Evolutionary conservation across 1,140 invertebrate genomes (phyloP), one percentile per base, ranked within the genome.

Genomic region (Drosophila busckii): DNA sequence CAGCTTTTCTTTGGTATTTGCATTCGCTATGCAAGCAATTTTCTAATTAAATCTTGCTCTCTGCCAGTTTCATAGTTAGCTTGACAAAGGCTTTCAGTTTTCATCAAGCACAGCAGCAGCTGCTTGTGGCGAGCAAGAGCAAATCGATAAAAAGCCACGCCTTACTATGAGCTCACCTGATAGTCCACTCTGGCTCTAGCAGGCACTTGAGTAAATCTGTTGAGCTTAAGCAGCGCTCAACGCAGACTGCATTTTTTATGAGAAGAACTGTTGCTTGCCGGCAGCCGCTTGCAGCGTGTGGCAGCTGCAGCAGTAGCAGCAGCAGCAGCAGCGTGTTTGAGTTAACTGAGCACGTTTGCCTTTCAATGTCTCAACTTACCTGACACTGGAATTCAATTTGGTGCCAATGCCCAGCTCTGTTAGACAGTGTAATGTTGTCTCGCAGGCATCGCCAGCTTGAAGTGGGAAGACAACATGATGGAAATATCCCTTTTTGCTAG

Each of bases 381-480:
- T 93, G 20, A 93, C 92, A 61, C 92, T 90, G 35, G 92, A 93
- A 88, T 92, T 92, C 85, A 90, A 91, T 80, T 90, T 89, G 10
- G 90, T 89, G 25, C 92, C 92, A 60, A 93, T 92, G 13, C 92
- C 92, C 65, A 93, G 88, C 83, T 93, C 90, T 1, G 92, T 92
- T 28, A 93, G 88, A 66, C 91, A 93, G 68, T 93, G 92, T 35
- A 93, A 86, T 73, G 92, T 91, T 32, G 92, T 93, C 82, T 93
- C 92, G 63, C 92, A 93, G 25, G 89, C 87, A 44, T 93, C 92
- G 25, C 92, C 92, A 8, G 92, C 89, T 48, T 90, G 88, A 38
- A 92, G 87, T 7, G 92, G 92, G 82, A 93, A 93, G 38, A 92
- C 90, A 13, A 93, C 91, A 87, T 93, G 90, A 78, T 91, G 91